Evolutionary conservation across 2,888 invertebrate genomes (phyloP).

Genomic region (Meliscaeva auricollis): DNA sequence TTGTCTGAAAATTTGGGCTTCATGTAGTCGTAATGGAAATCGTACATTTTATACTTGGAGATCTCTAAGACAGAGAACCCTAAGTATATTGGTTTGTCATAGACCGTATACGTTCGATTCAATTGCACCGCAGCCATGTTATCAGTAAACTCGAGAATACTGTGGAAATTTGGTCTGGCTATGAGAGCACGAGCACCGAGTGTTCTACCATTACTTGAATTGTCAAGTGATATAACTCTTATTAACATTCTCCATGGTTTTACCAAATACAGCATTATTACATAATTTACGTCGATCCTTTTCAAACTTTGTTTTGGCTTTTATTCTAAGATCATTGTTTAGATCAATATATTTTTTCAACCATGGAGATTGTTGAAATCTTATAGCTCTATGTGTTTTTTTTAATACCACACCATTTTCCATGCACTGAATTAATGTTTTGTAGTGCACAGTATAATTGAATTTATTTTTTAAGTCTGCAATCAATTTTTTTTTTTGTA

Average conservation of each 20-base stretch:
- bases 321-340: conserved; percentile 18
- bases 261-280: conserved; percentile 75
- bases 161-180: neutral
- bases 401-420: conserved; percentile 78
- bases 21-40: conserved; percentile 72
- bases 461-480: conserved; percentile 77
- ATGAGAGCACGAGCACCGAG: neutral
- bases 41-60: conserved; percentile 67
- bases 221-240: neutral
- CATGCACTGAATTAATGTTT: conserved; percentile 78
- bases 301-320: conserved; percentile 46
- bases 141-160: neutral
- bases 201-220: neutral
- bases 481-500: neutral
- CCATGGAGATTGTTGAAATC: conserved; percentile 79
- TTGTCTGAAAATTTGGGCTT: conserved; percentile 54
- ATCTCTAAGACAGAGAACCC: conserved; percentile 65
- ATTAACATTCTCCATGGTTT: conserved; percentile 72
- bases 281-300: conserved; percentile 20
- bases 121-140: neutral
- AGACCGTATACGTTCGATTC: conserved; percentile 10
- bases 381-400: conserved; percentile 78
- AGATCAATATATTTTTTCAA: conserved; percentile 75
- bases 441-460: conserved; percentile 79
- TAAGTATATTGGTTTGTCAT: conserved; percentile 67